Evolutionary conservation across 2,113 vertebrate genomes (phyloP), one percentile per base, ranked within the genome.

Genomic region (Notiomystis cincta): DNA sequence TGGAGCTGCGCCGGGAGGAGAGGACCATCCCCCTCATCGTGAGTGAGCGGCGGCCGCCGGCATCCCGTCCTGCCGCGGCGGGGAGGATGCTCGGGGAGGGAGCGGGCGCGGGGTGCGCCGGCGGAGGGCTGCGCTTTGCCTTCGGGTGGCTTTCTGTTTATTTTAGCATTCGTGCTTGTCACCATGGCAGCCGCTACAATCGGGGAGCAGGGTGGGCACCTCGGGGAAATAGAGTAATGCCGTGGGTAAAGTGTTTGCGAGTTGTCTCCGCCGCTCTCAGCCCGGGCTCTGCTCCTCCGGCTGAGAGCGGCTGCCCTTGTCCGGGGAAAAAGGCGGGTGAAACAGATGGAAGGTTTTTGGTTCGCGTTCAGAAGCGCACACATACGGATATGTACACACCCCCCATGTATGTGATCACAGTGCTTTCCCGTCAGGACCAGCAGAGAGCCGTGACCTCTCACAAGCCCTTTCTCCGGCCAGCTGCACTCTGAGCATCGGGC

Each of bases 21-120:
- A 97, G 99, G 96, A 99, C 98, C 97, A 97, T 99, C 97, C 98
- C 99, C 95, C 98, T 99, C 53, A 98, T 98, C 75, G 99, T 99
- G 98, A 99, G 99, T 98, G 69, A 67, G 77, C 84, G 38, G 61
- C 56, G 72, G 61, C 54, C 67, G 62, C 33, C 12, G 5, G 86
- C 77, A 71, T 90, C 95, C 82, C 73, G 86, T 80, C 85, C 71
- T 83, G 97, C 95, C 96, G 97, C 97, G 96, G 42, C 35, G 22
- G 97, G 93, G 93, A 95, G 97, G 91, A 78, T 80, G 91, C 91
- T 57, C 18, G 66, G 51, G 62, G 30, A 57, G 61, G 53, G 53
- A 75, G 69, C 60, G 66, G 64, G 70, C 35, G 30, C 75, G 50
- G 60, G 47, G 25, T 19, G 73, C 28, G 48, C 50, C 67, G 47